Evolutionary conservation across 2,888 invertebrate species (phyloP), one percentile per base, ranked within the genome.

Genomic region (Nymphalis c-album): DNA sequence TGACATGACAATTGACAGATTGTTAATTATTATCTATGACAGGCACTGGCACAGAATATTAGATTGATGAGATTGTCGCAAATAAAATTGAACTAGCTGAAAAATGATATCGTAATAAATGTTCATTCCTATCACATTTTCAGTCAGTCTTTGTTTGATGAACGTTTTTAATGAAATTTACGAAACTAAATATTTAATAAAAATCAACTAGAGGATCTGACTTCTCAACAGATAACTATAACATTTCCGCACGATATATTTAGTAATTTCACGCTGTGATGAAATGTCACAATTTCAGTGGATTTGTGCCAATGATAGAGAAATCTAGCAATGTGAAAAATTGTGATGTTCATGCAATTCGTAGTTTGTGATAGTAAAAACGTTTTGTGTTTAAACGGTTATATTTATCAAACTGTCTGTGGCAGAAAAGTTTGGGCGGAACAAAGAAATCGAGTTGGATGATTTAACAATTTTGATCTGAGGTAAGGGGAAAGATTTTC

Each of bases 231-330:
- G 68, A 60, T 68, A 57, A 63, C 58, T 59, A 51, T 45, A 58
- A 62, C 20, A 70, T 63, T 69, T 69, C 59, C 48, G 26, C 35
- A 63, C 26, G 51, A 67, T 72, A 64, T 63, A 64, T 70, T 68
- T 60, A 69, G 65, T 67, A 72, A 69, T 74, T 79, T 79, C 80
- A 77, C 77, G 77, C 77, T 82, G 82, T 83, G 79, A 85, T 86
- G 87, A 88, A 88, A 89, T 85, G 91, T 92, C 92, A 92, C 86
- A 88, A 83, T 86, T 87, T 87, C 85, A 81, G 85, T 90, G 87
- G 87, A 88, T 80, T 84, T 72, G 80, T 88, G 90, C 88, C 87
- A 90, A 85, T 87, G 82, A 80, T 82, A 75, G 78, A 82, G 80
- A 82, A 84, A 81, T 81, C 82, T 83, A 84, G 79, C 77, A 80